Evolutionary conservation across 2,888 invertebrate genomes (phyloP).

Genomic region (Lutraria lutraria): DNA sequence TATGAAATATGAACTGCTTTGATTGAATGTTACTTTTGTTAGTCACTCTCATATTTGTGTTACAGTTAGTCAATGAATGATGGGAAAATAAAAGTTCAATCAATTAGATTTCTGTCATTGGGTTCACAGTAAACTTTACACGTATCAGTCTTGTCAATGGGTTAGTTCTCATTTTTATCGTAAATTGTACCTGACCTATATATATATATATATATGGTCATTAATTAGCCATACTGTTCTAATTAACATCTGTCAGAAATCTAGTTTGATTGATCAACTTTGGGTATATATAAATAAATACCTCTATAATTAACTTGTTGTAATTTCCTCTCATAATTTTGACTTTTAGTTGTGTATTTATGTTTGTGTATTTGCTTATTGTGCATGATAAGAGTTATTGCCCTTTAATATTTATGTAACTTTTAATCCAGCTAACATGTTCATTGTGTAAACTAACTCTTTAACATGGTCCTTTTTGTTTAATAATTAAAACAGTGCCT

Average conservation of each 20-base stretch:
- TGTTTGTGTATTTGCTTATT: neutral
- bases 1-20: no score
- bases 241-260: neutral
- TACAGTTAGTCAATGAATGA: no score
- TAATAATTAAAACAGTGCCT: no score
- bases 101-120: no score
- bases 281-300: neutral
- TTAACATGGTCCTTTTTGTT: neutral
- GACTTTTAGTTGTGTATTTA: neutral
- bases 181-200: no score
- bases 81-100: no score
- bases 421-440: neutral
- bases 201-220: no score
- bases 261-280: neutral
- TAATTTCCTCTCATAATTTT: neutral
- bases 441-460: conserved; percentile 5
- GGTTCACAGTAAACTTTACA: no score
- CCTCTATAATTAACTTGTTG: neutral
- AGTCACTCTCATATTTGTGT: no score
- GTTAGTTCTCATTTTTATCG: no score
- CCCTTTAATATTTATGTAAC: conserved; percentile 5
- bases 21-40: no score
- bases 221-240: neutral
- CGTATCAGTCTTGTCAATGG: no score
- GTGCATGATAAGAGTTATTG: conserved; percentile 1